phyloP scores from a whole-genome alignment of 2,797 vertebrate species.

The Apodemus agrarius region DNA sequence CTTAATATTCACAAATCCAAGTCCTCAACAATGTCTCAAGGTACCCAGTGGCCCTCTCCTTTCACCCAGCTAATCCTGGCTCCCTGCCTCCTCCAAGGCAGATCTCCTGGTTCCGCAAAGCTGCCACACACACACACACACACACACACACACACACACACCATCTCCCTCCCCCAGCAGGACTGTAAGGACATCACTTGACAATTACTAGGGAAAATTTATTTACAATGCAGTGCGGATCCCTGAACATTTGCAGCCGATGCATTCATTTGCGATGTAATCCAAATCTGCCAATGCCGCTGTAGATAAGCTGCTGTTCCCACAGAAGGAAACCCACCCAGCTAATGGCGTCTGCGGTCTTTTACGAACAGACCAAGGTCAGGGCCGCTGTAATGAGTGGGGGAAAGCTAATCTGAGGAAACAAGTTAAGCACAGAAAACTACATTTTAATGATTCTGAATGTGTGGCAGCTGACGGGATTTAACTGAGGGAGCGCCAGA shows the following conservation, averaged over 20 bases:
- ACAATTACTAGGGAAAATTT: conserved; percentile 71
- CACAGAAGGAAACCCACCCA: conserved; percentile 56
- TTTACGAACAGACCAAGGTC: conserved; percentile 79
- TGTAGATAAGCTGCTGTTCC: conserved; percentile 69
- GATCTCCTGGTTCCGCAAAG: conserved; percentile 21
- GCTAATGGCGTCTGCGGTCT: conserved; percentile 79
- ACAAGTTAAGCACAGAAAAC: conserved; percentile 84
- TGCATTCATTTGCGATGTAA: conserved; percentile 68
- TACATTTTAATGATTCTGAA: conserved; percentile 80
- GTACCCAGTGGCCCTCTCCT: background rate
- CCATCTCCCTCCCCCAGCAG: background rate
- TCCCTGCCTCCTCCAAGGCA: background rate
- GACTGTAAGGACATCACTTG: conserved; percentile 61
- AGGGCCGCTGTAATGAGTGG: conserved; percentile 82
- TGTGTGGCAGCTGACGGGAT: conserved; percentile 81
- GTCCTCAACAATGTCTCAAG: conserved; percentile 4
- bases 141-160: too few species aligned
- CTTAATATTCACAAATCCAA: conserved; percentile 42
- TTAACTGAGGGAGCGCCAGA: conserved; percentile 76
- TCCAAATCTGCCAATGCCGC: conserved; percentile 70
- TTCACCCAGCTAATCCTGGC: conserved; percentile 23
- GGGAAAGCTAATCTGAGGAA: conserved; percentile 82
- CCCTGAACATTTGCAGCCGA: conserved; percentile 34
- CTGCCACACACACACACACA: background rate
- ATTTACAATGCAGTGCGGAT: conserved; percentile 71